These are phyloP conservation scores for Cephus pygmeus DNA, from an alignment of 2,888 invertebrate genomes.

Conservation along the genomic window DNA sequence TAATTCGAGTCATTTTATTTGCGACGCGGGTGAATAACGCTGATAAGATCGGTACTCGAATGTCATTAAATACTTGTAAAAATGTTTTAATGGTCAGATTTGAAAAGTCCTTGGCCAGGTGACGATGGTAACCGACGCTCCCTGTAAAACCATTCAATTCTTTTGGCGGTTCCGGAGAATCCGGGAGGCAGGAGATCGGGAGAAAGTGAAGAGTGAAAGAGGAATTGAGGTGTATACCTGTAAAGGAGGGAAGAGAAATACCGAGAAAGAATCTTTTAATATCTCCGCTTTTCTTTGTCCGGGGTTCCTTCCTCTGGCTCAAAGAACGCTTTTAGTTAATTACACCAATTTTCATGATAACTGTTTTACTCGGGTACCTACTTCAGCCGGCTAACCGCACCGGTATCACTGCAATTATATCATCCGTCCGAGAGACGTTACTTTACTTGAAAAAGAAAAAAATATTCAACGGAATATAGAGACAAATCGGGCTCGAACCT, in stretches of 20 bases:
- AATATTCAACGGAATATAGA: not conserved
- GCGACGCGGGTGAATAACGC: not conserved
- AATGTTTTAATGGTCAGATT: conserved; percentile 31
- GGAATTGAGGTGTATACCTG: not conserved
- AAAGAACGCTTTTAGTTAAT: conserved; percentile 41
- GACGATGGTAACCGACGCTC: not conserved
- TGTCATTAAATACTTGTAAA: not conserved
- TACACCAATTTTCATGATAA: conserved; percentile 41
- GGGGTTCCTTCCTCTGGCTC: conserved; percentile 31
- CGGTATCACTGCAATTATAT: not conserved
- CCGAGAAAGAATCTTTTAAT: conserved; percentile 43
- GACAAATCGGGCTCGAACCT: not conserved
- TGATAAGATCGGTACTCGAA: not conserved
- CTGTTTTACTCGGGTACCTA: conserved; percentile 12
- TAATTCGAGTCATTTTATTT: not conserved
- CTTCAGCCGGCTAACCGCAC: not conserved
- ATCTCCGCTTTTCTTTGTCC: conserved; percentile 42
- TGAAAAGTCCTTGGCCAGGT: conserved; percentile 15
- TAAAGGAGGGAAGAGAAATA: not conserved
- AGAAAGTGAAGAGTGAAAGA: not conserved
- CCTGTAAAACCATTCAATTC: conserved; percentile 37
- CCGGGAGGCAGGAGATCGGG: conserved; percentile 20
- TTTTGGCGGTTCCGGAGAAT: conserved; percentile 29
- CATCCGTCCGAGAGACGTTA: not conserved
- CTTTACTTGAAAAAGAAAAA: not conserved